phyloP scores from a whole-genome alignment of 2,797 vertebrate genomes.

The Siniperca undulata region DNA sequence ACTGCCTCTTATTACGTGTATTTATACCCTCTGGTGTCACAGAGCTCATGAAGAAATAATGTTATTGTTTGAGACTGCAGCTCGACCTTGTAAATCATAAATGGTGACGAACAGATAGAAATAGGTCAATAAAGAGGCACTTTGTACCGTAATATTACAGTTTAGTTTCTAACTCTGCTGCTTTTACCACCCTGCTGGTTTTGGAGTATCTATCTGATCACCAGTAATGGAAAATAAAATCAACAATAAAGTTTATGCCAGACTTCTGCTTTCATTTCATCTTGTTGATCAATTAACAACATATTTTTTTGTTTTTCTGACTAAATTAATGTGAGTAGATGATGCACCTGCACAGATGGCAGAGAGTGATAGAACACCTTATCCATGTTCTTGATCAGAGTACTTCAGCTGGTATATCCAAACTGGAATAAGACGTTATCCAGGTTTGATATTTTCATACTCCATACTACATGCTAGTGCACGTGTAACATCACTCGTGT shows the following conservation, averaged over 20 bases:
- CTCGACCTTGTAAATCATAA: not conserved
- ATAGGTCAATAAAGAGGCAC: not conserved
- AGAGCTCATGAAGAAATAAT: not conserved
- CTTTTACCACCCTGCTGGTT: too few species aligned
- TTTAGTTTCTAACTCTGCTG: too few species aligned
- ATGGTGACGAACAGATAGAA: not conserved
- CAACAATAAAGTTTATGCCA: too few species aligned
- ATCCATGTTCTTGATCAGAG: too few species aligned
- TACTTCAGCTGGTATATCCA: too few species aligned
- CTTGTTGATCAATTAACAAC: not conserved
- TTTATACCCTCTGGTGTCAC: not conserved
- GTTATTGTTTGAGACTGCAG: not conserved
- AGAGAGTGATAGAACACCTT: too few species aligned
- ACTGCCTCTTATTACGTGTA: not conserved
- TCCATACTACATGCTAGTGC: too few species aligned
- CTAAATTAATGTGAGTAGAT: not conserved
- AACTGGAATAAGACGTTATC: not conserved
- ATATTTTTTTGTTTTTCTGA: not conserved
- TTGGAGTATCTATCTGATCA: not conserved
- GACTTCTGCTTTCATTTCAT: too few species aligned
- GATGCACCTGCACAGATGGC: not conserved
- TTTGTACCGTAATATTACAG: not conserved
- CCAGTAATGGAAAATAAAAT: too few species aligned
- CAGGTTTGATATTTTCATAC: not conserved
- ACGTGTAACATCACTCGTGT: too few species aligned